Conservation (phyloP, 2,113 vertebrate species). For the Pongo pygmaeus region DNA sequence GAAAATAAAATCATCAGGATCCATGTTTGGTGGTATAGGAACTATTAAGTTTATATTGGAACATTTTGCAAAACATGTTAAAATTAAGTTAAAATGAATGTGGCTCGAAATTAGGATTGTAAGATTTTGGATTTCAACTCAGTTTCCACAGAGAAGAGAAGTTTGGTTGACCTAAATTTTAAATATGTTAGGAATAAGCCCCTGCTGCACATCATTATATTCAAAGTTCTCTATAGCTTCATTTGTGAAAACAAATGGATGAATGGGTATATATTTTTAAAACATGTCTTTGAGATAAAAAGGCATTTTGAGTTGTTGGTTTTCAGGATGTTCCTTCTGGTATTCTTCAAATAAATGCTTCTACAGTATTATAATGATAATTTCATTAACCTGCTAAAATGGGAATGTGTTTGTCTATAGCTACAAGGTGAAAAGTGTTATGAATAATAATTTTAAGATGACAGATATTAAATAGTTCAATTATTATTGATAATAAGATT, state of each 20-base stretch:
- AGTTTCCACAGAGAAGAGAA: background rate
- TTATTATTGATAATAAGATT: background rate
- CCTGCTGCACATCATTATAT: background rate
- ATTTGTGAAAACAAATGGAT: background rate
- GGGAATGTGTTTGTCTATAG: background rate
- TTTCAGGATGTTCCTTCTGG: background rate
- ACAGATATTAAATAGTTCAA: background rate
- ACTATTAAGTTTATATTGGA: background rate
- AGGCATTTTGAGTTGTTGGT: background rate
- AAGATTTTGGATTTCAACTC: background rate
- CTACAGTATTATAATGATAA: background rate
- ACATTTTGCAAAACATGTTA: background rate
- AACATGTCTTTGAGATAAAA: background rate
- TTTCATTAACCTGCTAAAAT: background rate
- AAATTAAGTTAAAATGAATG: background rate
- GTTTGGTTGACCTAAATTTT: background rate
- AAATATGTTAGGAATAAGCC: background rate
- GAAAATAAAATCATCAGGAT: background rate
- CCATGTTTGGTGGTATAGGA: background rate
- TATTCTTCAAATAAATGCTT: background rate
- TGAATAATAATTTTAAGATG: background rate
- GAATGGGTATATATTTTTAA: background rate
- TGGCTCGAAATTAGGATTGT: background rate
- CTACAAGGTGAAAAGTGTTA: background rate
- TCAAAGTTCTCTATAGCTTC: background rate